Conservation (phyloP, 2,113 vertebrate genomes). For the Rhombomys opimus region DNA sequence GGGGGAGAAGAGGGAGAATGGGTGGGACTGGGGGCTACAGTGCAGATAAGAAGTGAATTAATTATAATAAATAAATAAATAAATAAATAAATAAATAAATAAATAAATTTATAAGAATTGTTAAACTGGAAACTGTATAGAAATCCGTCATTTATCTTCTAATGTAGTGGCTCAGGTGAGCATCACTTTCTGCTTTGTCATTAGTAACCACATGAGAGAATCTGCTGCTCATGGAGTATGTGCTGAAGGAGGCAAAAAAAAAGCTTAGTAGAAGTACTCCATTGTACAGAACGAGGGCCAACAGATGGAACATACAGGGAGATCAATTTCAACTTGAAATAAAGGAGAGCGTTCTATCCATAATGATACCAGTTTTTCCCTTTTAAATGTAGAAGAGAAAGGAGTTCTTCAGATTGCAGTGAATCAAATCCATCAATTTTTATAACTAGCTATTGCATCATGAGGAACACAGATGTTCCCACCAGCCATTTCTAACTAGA, state of each 20-base stretch:
- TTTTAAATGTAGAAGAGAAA: not conserved
- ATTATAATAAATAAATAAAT: no score
- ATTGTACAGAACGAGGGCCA: not conserved
- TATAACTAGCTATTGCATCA: not conserved
- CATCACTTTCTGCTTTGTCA: not conserved
- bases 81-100: no score
- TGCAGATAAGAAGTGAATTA: no score
- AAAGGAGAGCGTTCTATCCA: not conserved
- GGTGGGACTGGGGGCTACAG: no score
- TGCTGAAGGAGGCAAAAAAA: not conserved
- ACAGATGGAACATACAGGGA: not conserved
- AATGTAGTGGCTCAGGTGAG: not conserved
- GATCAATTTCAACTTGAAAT: not conserved
- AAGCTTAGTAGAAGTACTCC: not conserved
- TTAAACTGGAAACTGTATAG: not conserved
- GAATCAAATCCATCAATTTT: not conserved
- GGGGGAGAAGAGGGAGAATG: no score
- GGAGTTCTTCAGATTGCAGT: not conserved
- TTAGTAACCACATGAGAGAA: not conserved
- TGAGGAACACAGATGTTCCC: rapidly evolving
- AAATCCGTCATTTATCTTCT: not conserved
- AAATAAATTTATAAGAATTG: not conserved
- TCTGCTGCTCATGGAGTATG: no score
- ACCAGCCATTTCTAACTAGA: not conserved
- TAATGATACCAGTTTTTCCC: no score